Evolutionary conservation across 2,113 vertebrate species (phyloP).

Genomic region (Onychostoma macrolepis): DNA sequence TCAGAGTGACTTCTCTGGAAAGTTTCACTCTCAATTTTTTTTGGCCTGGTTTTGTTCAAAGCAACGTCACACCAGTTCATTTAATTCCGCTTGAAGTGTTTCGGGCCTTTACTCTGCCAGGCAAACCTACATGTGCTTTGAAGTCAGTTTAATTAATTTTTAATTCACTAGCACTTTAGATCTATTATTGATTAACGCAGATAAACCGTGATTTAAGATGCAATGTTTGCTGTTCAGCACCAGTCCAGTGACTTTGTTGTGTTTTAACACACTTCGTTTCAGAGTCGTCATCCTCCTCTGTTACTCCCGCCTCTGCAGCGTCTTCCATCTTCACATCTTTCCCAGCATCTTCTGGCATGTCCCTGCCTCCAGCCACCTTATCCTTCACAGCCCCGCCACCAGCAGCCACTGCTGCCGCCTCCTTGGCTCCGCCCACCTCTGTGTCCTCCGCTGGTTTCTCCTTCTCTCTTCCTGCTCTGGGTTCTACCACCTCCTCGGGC

Average conservation of each 20-base stretch:
- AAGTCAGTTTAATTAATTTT: too few species aligned
- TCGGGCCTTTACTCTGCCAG: background rate
- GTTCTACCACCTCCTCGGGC: background rate
- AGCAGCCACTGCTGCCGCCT: slow-evolving; percentile 35
- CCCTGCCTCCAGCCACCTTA: slow-evolving; percentile 50
- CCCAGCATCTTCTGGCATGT: slow-evolving; percentile 39
- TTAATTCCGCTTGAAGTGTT: background rate
- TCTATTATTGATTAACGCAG: background rate
- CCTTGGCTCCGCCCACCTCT: slow-evolving; percentile 53
- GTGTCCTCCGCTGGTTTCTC: slow-evolving; percentile 50
- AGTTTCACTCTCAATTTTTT: too few species aligned
- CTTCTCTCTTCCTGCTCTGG: slow-evolving; percentile 60
- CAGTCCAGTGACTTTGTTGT: background rate
- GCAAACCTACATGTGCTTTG: background rate
- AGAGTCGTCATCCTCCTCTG: slow-evolving; percentile 8
- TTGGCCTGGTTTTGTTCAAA: too few species aligned
- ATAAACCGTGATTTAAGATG: background rate
- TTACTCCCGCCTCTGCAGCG: slow-evolving; percentile 22
- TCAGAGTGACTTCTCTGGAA: too few species aligned
- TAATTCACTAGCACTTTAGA: background rate
- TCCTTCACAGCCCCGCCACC: slow-evolving; percentile 18
- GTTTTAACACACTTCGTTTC: background rate
- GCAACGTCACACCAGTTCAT: too few species aligned
- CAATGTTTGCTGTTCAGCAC: background rate
- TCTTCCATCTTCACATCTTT: slow-evolving; percentile 28